phyloP scores from a whole-genome alignment of 2,888 invertebrate genomes.

The Aphodius sticticus region DNA sequence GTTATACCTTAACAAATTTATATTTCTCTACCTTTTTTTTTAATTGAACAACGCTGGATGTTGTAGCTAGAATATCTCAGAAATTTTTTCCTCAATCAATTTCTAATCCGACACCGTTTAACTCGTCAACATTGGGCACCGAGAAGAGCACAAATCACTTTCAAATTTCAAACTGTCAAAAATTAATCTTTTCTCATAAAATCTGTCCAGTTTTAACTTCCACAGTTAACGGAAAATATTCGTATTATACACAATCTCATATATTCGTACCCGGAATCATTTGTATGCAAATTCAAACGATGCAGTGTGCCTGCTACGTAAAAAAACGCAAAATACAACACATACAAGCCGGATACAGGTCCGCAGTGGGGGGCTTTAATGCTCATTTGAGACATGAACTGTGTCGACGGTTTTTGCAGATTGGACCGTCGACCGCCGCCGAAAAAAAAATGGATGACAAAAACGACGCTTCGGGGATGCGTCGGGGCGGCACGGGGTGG shows the following conservation, averaged over 20 bases:
- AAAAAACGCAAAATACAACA: background rate
- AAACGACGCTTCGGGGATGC: slow-evolving; percentile 4
- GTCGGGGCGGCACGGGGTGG: background rate
- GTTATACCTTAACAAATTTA: too few relatives aligned
- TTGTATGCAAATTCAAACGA: background rate
- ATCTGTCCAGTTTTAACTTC: too few relatives aligned
- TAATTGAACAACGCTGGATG: background rate
- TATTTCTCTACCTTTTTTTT: too few relatives aligned
- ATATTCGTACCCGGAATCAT: background rate
- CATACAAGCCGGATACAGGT: background rate
- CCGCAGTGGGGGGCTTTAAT: slow-evolving; percentile 4
- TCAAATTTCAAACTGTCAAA: too few relatives aligned
- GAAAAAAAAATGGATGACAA: background rate
- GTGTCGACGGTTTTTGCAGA: background rate
- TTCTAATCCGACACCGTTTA: too few relatives aligned
- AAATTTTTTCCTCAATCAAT: background rate
- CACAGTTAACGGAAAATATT: background rate
- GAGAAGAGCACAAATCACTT: too few relatives aligned
- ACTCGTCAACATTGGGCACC: too few relatives aligned
- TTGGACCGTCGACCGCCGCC: background rate
- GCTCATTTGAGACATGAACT: background rate
- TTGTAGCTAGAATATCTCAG: background rate
- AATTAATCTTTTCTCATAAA: too few relatives aligned
- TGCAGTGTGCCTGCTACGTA: background rate
- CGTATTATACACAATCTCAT: background rate